A percentile compares a stretch with the other conserved stretches of the same genome.
phyloP scores from a whole-genome alignment of 2,888 invertebrate species.

The Tanypteryx hageni region DNA sequence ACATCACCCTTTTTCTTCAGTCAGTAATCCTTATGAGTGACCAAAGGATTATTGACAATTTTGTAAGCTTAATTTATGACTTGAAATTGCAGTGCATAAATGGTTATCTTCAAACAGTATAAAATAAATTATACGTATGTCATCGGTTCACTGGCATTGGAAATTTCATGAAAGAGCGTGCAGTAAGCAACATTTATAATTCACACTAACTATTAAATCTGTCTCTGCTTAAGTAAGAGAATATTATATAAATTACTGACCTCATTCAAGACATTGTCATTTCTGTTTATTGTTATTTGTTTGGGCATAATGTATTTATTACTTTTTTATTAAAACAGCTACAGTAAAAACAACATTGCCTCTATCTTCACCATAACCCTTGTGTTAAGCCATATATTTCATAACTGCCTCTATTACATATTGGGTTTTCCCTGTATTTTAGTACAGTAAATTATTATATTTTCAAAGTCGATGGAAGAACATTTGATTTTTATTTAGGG shows the following conservation, averaged over 20 bases:
- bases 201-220: neutral
- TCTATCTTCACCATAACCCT: conserved; percentile 38
- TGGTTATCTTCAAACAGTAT: no score
- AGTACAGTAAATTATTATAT: conserved; percentile 55
- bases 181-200: neutral
- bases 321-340: conserved; percentile 63
- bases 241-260: conserved; percentile 7
- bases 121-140: no score
- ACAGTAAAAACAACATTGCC: conserved; percentile 62
- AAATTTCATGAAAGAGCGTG: no score
- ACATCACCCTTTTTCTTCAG: no score
- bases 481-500: conserved; percentile 54
- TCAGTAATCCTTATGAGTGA: no score
- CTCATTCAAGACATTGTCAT: conserved; percentile 5
- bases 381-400: conserved; percentile 38
- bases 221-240: neutral
- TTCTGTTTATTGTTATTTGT: conserved; percentile 54
- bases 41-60: no score
- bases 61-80: no score
- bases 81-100: no score
- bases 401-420: conserved; percentile 35
- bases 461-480: conserved; percentile 58
- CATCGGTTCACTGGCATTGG: no score
- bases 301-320: conserved; percentile 59
- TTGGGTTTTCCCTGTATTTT: conserved; percentile 55